Conservation (phyloP, 2,888 invertebrate species). For the Campoplex nolae region DNA sequence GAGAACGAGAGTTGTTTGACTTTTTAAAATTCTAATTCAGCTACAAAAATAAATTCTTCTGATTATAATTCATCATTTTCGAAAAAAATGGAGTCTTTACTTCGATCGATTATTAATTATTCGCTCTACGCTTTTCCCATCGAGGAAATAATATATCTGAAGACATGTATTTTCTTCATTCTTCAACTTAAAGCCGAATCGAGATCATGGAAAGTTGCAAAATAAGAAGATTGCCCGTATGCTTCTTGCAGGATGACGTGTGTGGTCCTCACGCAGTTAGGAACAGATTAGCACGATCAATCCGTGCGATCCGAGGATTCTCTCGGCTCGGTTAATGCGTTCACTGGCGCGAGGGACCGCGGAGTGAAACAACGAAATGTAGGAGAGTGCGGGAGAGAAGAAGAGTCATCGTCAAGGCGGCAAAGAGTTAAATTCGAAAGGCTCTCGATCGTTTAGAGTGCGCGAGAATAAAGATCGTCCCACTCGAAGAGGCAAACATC, state of each 20-base stretch:
- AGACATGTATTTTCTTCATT: neutral
- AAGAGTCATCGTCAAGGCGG: slow-evolving; percentile 24
- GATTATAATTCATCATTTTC: too few relatives aligned
- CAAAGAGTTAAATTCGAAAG: slow-evolving; percentile 51
- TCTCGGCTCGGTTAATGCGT: slow-evolving; percentile 62
- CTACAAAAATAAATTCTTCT: too few relatives aligned
- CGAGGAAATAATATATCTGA: too few relatives aligned
- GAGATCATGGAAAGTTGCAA: neutral
- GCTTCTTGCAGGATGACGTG: slow-evolving; percentile 55
- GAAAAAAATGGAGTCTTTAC: too few relatives aligned
- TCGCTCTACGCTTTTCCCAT: too few relatives aligned
- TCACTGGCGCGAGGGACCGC: slow-evolving; percentile 27
- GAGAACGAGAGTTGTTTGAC: neutral
- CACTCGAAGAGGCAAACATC: slow-evolving; percentile 39
- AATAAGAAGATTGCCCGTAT: neutral
- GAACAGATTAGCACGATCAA: slow-evolving; percentile 79
- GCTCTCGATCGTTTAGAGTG: slow-evolving; percentile 66
- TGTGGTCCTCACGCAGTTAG: slow-evolving; percentile 75
- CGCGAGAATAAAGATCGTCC: slow-evolving; percentile 53
- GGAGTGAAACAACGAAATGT: slow-evolving; percentile 23
- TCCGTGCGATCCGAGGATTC: slow-evolving; percentile 69
- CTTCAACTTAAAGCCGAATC: neutral
- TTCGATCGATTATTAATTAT: too few relatives aligned
- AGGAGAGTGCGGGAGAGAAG: slow-evolving; percentile 34
- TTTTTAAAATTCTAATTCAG: neutral